Conservation (phyloP, 1,140 invertebrate genomes). For the Nixonia krombeini region DNA sequence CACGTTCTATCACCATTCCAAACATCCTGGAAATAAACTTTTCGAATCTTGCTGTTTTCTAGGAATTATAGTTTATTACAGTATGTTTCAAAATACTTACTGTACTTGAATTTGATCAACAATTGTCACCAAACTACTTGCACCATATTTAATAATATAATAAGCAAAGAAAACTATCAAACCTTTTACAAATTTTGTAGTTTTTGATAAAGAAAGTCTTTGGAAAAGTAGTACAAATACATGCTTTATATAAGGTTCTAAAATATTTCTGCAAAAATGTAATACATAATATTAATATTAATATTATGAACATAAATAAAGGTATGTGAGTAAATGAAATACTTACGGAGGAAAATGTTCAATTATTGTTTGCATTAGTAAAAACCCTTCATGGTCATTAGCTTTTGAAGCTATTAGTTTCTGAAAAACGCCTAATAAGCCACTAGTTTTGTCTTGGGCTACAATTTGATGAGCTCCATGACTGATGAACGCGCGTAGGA, state of each 20-base stretch:
- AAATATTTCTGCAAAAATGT: slow-evolving; percentile 72
- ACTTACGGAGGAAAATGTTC: slow-evolving; percentile 82
- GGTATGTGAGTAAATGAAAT: too few species aligned
- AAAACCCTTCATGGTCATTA: slow-evolving; percentile 97
- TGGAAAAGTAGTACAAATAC: slow-evolving; percentile 94
- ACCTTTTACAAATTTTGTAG: slow-evolving; percentile 92
- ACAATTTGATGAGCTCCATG: slow-evolving; percentile 82
- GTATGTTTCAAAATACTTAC: slow-evolving; percentile 73
- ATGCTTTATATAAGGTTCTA: slow-evolving; percentile 87
- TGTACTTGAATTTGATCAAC: slow-evolving; percentile 90
- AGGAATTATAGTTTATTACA: slow-evolving; percentile 1
- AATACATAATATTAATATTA: slow-evolving; percentile 7
- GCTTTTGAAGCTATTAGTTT: slow-evolving; percentile 95
- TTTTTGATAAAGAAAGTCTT: slow-evolving; percentile 91
- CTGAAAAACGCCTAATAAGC: slow-evolving; percentile 94
- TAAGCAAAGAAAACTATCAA: slow-evolving; percentile 92
- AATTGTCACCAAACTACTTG: slow-evolving; percentile 79
- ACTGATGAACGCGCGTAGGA: slow-evolving; percentile 89
- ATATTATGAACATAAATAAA: too few species aligned
- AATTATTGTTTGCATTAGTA: slow-evolving; percentile 88
- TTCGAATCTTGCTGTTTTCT: slow-evolving; percentile 9
- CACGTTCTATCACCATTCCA: slow-evolving; percentile 91
- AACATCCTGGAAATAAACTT: slow-evolving; percentile 83
- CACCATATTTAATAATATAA: slow-evolving; percentile 85
- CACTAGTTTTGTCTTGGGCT: slow-evolving; percentile 80